Conservation (phyloP, 2,888 invertebrate species). For the Cynaeus angustus region DNA sequence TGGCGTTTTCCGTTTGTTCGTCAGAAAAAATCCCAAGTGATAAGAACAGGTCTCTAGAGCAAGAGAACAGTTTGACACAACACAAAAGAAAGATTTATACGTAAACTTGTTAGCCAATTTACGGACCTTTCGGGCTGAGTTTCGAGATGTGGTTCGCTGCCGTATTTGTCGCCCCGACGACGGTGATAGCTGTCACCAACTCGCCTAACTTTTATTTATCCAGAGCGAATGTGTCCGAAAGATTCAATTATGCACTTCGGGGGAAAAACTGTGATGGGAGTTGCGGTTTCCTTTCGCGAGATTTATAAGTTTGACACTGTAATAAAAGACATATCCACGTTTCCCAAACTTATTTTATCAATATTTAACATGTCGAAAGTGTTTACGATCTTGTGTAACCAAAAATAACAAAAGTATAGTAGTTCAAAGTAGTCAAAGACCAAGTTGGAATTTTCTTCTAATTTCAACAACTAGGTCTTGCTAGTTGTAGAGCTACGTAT, state of each 20-base stretch:
- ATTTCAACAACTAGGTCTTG: too few relatives aligned
- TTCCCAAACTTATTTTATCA: too few relatives aligned
- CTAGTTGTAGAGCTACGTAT: too few relatives aligned
- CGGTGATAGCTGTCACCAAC: conserved; percentile 36
- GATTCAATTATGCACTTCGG: conserved; percentile 35
- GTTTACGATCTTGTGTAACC: too few relatives aligned
- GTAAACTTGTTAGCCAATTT: conserved; percentile 45
- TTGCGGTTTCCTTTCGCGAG: background rate
- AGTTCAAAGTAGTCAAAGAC: too few relatives aligned
- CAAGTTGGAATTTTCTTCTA: too few relatives aligned
- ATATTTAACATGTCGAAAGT: too few relatives aligned
- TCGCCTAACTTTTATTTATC: conserved; percentile 34
- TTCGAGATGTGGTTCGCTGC: conserved; percentile 28
- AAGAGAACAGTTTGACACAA: conserved; percentile 21
- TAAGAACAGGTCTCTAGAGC: conserved; percentile 22
- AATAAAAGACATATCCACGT: too few relatives aligned
- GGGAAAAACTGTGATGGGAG: conserved; percentile 1
- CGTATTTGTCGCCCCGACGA: background rate
- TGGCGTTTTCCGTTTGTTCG: conserved; percentile 28
- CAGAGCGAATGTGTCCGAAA: conserved; percentile 2
- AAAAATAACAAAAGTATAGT: too few relatives aligned
- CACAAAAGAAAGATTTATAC: conserved; percentile 48
- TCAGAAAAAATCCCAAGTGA: conserved; percentile 24
- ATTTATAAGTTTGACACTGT: background rate
- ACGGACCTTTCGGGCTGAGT: conserved; percentile 36